Base-by-base conservation (phyloP, 2,113 vertebrate species). In the Oostethus manadensis region DNA sequence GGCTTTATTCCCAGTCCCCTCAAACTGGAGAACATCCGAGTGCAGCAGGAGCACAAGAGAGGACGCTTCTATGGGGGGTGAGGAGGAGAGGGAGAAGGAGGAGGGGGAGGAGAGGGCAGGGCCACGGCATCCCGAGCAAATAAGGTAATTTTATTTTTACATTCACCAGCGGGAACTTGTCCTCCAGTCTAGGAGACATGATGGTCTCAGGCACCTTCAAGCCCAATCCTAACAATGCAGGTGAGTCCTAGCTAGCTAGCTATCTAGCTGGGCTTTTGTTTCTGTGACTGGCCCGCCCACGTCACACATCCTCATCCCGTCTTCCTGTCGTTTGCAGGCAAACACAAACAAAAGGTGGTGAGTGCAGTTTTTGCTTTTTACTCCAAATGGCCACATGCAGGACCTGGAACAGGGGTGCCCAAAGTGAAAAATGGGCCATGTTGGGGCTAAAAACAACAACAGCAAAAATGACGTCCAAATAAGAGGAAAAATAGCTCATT, bases 271-370 rank as follows among this genome's bases (percentile, higher is more conserved):
- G n/a, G 13, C 63, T 47, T 60, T 23, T 47, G 15, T 21, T 10
- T 3, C 8, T 51, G 4, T 60, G 2, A 33, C n/a, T n/a, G n/a
- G n/a, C n/a, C n/a, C n/a, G n/a, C n/a, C n/a, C n/a, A n/a, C 14
- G 9, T 1, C 58, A 2, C 17, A 4, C 21, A 55, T 1, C 20
- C 18, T 60, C 17, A 58, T 18, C 18, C 45, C 8, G 33, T 57
- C 8, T 65, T 69, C 66, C 8, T 2, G 88, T 47, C 81, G 74
- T 83, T 90, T 90, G 76, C 88, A 98, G 96, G 93, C 73, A 99
- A 99, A 87, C 96, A 97, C 90, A 99, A 98, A 81, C 95, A 97
- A 76, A 99, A 99, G 92, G 93, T 98, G 93, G 96, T 99, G 83
- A 95, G 96, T 60, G 1, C 6, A 40, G 4, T 18, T 35, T 43